phyloP scores from a whole-genome alignment of 2,797 vertebrate species.

The Lacerta bilineata region DNA sequence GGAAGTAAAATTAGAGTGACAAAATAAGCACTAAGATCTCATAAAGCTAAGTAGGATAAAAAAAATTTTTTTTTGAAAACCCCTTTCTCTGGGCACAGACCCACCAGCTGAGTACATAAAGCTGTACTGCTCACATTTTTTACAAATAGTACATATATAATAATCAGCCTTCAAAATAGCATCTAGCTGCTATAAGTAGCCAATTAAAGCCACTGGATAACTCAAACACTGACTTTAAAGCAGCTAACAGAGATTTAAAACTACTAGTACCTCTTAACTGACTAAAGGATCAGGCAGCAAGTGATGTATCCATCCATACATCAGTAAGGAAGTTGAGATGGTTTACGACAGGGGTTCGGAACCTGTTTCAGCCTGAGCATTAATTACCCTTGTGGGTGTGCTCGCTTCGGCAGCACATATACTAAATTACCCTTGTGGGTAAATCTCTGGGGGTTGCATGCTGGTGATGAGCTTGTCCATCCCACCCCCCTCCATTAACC shows the following conservation, averaged over 20 bases:
- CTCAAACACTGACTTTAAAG: background rate
- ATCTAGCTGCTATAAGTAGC: background rate
- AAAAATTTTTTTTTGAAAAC: background rate
- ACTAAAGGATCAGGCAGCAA: background rate
- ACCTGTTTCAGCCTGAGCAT: background rate
- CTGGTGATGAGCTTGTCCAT: background rate
- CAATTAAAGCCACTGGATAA: no score
- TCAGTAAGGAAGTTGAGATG: background rate
- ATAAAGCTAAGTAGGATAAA: background rate
- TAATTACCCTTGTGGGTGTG: no score
- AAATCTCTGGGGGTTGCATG: background rate
- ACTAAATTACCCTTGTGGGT: no score
- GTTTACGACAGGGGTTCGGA: background rate
- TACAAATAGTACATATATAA: background rate
- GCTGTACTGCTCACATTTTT: background rate
- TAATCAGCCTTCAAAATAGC: background rate
- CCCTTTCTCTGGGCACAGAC: background rate
- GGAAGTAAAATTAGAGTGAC: background rate
- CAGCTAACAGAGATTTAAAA: background rate
- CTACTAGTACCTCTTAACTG: background rate
- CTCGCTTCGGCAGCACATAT: no score
- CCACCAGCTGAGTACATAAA: background rate
- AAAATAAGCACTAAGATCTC: background rate
- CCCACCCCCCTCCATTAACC: background rate
- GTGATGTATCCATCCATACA: background rate